Base-by-base conservation (phyloP, 2,113 vertebrate genomes). In the Gymnobelideus leadbeateri region DNA sequence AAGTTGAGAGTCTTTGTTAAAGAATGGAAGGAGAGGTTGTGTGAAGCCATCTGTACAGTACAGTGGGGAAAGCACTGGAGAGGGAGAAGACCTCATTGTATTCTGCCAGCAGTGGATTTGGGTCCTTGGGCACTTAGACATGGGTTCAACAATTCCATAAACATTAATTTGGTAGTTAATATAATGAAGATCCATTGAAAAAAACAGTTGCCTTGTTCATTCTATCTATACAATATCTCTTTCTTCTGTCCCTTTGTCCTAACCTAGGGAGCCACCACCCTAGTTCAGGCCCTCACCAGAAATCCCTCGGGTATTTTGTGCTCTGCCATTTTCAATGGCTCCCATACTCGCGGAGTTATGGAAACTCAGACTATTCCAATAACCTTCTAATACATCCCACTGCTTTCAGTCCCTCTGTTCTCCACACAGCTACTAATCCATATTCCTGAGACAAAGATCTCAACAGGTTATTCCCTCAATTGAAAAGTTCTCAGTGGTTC, bases 1-100 rank as follows among this genome's bases (percentile, higher is more conserved):
- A 53, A 89, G n/a, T 93, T 95, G n/a, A 5, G 5, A 19, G 53
- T 94, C 95, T 51, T 28, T 24, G 8, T 84, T 91, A 91, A 92
- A 14, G n/a, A 19, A 51, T 95, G 37, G 95, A 52, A 95, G 89
- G 51, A 92, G 51, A 96, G 68, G 84, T 31, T 91, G 3, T 47
- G 51, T 31, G 91, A 95, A 68, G 2, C n/a, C 47, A 49, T 43
- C 50, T 92, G 89, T 43, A 23, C n/a, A 14, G 37, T n/a, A n/a
- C 12, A n/a, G 16, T n/a, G 61, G 19, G 19, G n/a, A 84, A 84
- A 5, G n/a, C n/a, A 43, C 1, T 23, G 19, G n/a, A 43, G 37
- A n/a, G 37, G n/a, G 61, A 21, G 61, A n/a, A 21, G 37, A 43
- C 37, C 14, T 77, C 28, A 19, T 3, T n/a, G 5, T 6, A 37